phyloP scores from a whole-genome alignment of 2,113 vertebrate genomes.

The Pachypanchax playfairii region DNA sequence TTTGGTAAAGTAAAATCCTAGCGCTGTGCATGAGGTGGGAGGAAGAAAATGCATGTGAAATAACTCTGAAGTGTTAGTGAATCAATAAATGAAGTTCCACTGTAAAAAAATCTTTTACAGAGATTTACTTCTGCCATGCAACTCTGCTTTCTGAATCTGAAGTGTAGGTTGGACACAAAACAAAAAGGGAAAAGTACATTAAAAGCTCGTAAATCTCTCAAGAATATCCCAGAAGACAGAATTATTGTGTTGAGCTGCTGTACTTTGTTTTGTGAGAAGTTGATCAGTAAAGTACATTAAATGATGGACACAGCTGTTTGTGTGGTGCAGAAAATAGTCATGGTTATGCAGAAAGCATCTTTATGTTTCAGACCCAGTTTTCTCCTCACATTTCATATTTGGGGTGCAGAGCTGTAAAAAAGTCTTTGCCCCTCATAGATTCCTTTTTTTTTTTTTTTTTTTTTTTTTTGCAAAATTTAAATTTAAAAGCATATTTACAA shows the following conservation, averaged over 20 bases:
- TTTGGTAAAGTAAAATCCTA: neutral
- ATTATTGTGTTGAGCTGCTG: constrained; percentile 56
- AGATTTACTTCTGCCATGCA: constrained; percentile 37
- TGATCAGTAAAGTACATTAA: constrained; percentile 60
- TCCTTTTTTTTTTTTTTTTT: no score
- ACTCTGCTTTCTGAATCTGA: constrained; percentile 37
- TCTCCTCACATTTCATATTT: no score
- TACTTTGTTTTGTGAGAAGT: constrained; percentile 60
- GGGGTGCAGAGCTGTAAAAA: no score
- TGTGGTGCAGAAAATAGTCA: no score
- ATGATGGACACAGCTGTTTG: constrained; percentile 52
- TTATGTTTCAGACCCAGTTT: no score
- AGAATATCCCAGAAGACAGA: constrained; percentile 57
- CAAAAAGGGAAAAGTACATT: constrained; percentile 22
- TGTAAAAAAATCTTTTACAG: constrained; percentile 36
- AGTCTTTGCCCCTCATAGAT: no score
- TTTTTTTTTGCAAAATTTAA: no score
- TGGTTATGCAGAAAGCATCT: no score
- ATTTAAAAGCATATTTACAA: no score
- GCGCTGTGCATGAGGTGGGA: neutral
- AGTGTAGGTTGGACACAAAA: constrained; percentile 53
- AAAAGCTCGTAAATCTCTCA: constrained; percentile 59
- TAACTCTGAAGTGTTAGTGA: constrained; percentile 35
- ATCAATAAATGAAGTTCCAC: constrained; percentile 43
- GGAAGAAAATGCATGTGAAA: constrained; percentile 35